Conservation (phyloP, 2,797 vertebrate genomes). For the Tenualosa thibaudeaui region DNA sequence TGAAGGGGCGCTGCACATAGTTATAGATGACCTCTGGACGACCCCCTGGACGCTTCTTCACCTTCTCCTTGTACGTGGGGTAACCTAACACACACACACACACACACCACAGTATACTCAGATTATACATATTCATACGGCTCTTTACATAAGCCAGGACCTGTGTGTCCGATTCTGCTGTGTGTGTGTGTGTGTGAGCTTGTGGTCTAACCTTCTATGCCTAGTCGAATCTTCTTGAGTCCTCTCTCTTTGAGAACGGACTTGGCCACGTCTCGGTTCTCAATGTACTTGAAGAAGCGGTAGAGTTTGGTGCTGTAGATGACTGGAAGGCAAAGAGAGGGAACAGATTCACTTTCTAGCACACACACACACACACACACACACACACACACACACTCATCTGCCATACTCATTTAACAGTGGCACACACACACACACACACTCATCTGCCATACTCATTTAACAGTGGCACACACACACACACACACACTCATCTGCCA, state of each 20-base stretch:
- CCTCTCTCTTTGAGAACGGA: conserved; percentile 96
- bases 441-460: neutral
- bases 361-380: neutral
- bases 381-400: neutral
- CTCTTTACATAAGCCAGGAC: neutral
- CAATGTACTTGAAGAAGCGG: conserved; percentile 99
- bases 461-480: conserved; percentile 3
- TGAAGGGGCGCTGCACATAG: conserved; percentile 96
- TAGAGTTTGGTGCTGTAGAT: neutral
- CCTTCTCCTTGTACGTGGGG: conserved; percentile 97
- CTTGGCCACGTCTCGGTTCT: conserved; percentile 98
- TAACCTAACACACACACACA: conserved; percentile 75
- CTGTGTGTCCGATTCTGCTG: neutral
- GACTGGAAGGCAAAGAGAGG: neutral
- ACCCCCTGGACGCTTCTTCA: conserved; percentile 93
- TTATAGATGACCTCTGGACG: conserved; percentile 97
- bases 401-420: neutral
- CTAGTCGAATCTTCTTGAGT: conserved; percentile 88
- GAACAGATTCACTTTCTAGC: too few species aligned
- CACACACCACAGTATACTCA: neutral
- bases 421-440: neutral
- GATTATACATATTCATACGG: too few species aligned
- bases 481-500: neutral
- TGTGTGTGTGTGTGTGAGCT: conserved; percentile 53
- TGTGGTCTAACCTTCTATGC: neutral